Percentiles rank a stretch among this genome's conserved stretches.
Conservation (phyloP, 2,113 vertebrate genomes). For the Rhegmatorhina hoffmannsi region DNA sequence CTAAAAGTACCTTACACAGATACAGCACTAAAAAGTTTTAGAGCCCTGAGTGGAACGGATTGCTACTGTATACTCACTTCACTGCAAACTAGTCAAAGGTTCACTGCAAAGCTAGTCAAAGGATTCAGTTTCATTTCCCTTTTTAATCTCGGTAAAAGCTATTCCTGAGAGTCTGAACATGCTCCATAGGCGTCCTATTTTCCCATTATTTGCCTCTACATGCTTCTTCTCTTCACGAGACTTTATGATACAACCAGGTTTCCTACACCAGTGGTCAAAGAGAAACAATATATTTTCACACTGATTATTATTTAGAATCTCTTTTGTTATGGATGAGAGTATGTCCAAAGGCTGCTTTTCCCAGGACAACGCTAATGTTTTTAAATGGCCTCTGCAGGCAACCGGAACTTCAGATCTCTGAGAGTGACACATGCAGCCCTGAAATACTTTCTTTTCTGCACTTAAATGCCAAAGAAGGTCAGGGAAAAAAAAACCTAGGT, state of each 20-base stretch:
- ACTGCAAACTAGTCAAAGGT: slow-evolving; percentile 57
- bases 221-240: slow-evolving; percentile 48
- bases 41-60: slow-evolving; percentile 31
- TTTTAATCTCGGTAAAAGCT: slow-evolving; percentile 71
- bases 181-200: slow-evolving; percentile 62
- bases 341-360: slow-evolving; percentile 56
- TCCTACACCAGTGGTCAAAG: slow-evolving; percentile 63
- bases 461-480: slow-evolving; percentile 56
- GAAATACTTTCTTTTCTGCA: slow-evolving; percentile 61
- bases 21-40: slow-evolving; percentile 45
- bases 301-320: slow-evolving; percentile 74
- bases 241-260: slow-evolving; percentile 52
- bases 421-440: slow-evolving; percentile 52
- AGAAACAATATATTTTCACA: slow-evolving; percentile 67
- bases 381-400: slow-evolving; percentile 57
- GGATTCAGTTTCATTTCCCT: slow-evolving; percentile 39
- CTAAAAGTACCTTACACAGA: slow-evolving; percentile 48
- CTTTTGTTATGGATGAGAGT: slow-evolving; percentile 69
- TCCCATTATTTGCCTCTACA: slow-evolving; percentile 60
- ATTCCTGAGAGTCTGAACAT: slow-evolving; percentile 58
- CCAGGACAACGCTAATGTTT: slow-evolving; percentile 54
- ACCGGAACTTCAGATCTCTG: slow-evolving; percentile 58
- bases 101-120: slow-evolving; percentile 58
- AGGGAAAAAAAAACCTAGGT: neutral
- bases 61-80: slow-evolving; percentile 52